Percentiles rank a stretch among this genome's conserved stretches.
These are phyloP conservation scores for Lacerta bilineata DNA, from an alignment of 2,797 vertebrate genomes.

Conservation along the genomic window DNA sequence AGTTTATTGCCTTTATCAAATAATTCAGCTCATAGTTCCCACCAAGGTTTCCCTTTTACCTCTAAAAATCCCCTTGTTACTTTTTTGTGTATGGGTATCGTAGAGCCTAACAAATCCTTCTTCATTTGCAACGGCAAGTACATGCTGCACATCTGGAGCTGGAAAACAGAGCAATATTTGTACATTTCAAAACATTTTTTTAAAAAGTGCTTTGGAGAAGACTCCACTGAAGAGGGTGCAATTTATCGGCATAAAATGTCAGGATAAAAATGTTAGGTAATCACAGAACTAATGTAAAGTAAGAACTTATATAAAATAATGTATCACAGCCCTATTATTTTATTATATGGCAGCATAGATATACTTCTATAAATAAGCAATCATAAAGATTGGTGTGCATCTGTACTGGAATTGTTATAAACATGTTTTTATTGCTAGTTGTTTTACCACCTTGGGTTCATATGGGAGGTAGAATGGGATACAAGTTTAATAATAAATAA, in stretches of 20 bases:
- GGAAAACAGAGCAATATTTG: constrained; percentile 32
- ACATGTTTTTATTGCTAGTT: too few species aligned
- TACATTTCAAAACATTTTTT: neutral
- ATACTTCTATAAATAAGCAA: too few species aligned
- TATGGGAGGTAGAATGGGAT: too few species aligned
- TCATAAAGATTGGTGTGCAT: too few species aligned
- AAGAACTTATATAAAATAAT: neutral
- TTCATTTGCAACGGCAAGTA: constrained; percentile 93
- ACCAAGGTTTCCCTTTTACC: constrained; percentile 77
- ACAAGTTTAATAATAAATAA: too few species aligned
- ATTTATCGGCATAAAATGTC: neutral
- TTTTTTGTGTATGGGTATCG: constrained; percentile 84
- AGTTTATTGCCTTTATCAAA: constrained; percentile 1
- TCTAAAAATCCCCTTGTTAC: constrained; percentile 83
- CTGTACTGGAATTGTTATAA: too few species aligned
- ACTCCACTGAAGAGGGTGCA: neutral
- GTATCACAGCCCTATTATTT: too few species aligned
- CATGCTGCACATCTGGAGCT: constrained; percentile 81
- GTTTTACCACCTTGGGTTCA: too few species aligned
- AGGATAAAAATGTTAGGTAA: neutral
- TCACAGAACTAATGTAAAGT: too few species aligned
- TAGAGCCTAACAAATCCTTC: constrained; percentile 94
- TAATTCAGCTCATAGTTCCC: neutral
- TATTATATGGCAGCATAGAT: too few species aligned
- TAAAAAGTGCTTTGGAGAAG: neutral